phyloP scores from a whole-genome alignment of 2,113 vertebrate genomes.

The Hydrochoerus hydrochaeris region DNA sequence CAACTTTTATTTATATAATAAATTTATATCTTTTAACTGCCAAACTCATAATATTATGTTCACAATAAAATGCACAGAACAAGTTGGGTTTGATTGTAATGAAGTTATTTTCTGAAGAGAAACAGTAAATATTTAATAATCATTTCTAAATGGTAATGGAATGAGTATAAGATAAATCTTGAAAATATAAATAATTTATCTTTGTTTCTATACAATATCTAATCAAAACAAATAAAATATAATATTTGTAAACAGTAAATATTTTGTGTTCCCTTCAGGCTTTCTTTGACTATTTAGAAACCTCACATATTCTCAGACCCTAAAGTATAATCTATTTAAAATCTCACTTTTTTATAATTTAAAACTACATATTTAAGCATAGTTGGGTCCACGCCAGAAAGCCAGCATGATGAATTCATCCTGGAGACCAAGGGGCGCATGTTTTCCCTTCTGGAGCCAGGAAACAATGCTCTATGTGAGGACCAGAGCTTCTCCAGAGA shows the following conservation, averaged over 20 bases:
- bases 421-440: no score
- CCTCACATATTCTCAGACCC: not conserved
- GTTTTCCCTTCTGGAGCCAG: no score
- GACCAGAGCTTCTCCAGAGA: no score
- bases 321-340: not conserved
- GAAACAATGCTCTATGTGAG: no score
- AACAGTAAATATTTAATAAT: not conserved
- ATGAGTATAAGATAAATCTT: not conserved
- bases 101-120: not conserved
- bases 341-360: not conserved
- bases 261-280: not conserved
- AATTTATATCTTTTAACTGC: not conserved
- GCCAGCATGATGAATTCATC: no score
- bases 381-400: no score
- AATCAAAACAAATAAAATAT: not conserved
- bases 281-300: not conserved
- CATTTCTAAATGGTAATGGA: not conserved
- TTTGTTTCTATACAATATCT: not conserved
- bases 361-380: slow-evolving; percentile 5
- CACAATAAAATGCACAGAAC: not conserved
- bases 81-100: not conserved
- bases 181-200: not conserved
- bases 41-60: not conserved
- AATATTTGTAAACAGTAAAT: not conserved
- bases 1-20: not conserved